Conservation (phyloP, 2,888 invertebrate species). For the Molanna angustata region DNA sequence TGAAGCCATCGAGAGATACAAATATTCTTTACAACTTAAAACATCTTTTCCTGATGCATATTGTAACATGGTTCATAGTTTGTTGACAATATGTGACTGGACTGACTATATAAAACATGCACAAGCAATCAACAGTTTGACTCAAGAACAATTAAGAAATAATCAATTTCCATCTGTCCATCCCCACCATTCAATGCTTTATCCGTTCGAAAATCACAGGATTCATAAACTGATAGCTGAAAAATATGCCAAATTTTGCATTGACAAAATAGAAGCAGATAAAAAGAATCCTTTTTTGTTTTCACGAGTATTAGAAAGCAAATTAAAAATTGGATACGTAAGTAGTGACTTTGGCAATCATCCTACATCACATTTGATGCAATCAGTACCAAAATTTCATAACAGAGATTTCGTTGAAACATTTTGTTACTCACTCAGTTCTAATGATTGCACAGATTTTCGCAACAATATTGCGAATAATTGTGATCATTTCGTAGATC, state of each 20-base stretch:
- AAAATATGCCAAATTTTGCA: conserved; percentile 84
- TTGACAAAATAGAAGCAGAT: conserved; percentile 73
- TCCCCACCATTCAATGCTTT: conserved; percentile 95
- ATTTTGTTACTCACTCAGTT: conserved; percentile 78
- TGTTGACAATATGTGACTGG: conserved; percentile 95
- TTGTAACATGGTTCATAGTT: conserved; percentile 89
- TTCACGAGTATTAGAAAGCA: conserved; percentile 55
- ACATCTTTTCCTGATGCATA: conserved; percentile 94
- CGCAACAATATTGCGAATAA: conserved; percentile 80
- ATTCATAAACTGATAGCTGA: conserved; percentile 86
- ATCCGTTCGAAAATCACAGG: conserved; percentile 81
- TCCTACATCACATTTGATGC: conserved; percentile 94
- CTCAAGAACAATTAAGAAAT: conserved; percentile 86
- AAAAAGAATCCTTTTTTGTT: conserved; percentile 79
- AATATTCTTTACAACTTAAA: conserved; percentile 66
- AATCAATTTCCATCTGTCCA: conserved; percentile 90
- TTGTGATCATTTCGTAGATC: conserved; percentile 86
- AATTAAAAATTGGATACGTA: conserved; percentile 83
- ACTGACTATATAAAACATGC: conserved; percentile 84
- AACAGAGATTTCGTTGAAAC: conserved; percentile 73
- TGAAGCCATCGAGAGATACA: conserved; percentile 90
- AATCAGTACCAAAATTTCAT: conserved; percentile 89
- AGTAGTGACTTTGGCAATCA: conserved; percentile 95
- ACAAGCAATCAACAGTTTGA: conserved; percentile 83
- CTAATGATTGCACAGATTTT: conserved; percentile 90